Conservation (phyloP, 2,888 invertebrate genomes). For the Cephalotes varians region DNA sequence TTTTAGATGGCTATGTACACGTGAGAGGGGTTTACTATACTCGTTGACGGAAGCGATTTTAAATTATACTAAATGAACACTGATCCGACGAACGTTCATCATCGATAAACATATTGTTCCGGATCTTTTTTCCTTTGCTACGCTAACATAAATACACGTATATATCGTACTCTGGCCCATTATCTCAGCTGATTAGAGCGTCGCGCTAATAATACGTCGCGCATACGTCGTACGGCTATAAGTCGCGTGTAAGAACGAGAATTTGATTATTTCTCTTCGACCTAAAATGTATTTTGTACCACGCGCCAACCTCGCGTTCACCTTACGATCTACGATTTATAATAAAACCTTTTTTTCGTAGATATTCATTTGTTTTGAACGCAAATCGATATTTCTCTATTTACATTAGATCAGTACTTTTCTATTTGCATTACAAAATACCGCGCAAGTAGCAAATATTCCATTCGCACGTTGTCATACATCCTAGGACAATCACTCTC, state of each 20-base stretch:
- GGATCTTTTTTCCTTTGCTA: neutral
- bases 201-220: neutral
- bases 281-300: constrained; percentile 16
- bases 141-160: constrained; percentile 13
- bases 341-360: neutral
- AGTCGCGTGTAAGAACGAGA: neutral
- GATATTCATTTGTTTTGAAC: neutral
- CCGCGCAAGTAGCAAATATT: neutral
- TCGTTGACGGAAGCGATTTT: constrained; percentile 7
- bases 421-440: constrained; percentile 20
- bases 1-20: constrained; percentile 66
- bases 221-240: neutral
- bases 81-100: constrained; percentile 6
- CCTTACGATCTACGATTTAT: neutral
- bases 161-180: neutral
- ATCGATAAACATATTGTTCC: constrained; percentile 56
- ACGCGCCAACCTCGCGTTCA: neutral
- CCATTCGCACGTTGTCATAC: neutral
- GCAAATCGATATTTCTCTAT: neutral
- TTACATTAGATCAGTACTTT: neutral
- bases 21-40: neutral
- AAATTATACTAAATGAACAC: constrained; percentile 43
- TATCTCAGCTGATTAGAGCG: constrained; percentile 7
- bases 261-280: neutral
- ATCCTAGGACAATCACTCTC: neutral